A percentile compares a stretch with the other conserved stretches of the same genome.
phyloP scores from a whole-genome alignment of 1,140 invertebrate species.

The Latrodectus geometricus region DNA sequence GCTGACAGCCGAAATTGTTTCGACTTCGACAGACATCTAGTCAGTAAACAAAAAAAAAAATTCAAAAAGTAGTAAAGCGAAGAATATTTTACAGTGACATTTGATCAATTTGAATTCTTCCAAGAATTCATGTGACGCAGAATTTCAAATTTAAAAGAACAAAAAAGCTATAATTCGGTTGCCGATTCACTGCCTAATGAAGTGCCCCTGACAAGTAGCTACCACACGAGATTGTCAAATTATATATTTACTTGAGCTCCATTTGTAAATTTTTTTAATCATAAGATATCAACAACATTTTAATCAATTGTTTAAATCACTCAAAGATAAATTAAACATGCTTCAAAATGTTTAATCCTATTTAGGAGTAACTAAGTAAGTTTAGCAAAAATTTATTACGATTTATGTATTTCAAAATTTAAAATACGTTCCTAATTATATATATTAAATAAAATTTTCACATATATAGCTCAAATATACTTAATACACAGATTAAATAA shows the following conservation, averaged over 20 bases:
- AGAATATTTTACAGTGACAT: too few species aligned
- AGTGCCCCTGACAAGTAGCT: constrained; percentile 1
- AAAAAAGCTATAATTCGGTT: not conserved
- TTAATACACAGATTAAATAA: too few species aligned
- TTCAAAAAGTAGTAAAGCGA: not conserved
- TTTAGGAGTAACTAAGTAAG: not conserved
- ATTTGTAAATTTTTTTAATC: too few species aligned
- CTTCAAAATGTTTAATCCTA: not conserved
- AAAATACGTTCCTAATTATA: too few species aligned
- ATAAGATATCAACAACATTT: not conserved
- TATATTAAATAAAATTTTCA: too few species aligned
- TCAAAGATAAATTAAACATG: not conserved
- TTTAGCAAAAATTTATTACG: too few species aligned
- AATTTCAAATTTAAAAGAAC: constrained; percentile 9
- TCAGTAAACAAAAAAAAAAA: not conserved
- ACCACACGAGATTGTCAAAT: not conserved
- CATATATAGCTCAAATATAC: too few species aligned
- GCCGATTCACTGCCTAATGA: constrained; percentile 34
- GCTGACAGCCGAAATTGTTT: not conserved
- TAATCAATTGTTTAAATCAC: not conserved
- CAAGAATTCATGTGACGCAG: not conserved
- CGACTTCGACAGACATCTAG: not conserved
- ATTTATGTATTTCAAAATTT: too few species aligned
- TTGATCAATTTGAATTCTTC: not conserved
- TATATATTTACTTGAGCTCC: not conserved